Conservation (phyloP, 2,888 invertebrate species). For the Oxyteleia sp. region DNA sequence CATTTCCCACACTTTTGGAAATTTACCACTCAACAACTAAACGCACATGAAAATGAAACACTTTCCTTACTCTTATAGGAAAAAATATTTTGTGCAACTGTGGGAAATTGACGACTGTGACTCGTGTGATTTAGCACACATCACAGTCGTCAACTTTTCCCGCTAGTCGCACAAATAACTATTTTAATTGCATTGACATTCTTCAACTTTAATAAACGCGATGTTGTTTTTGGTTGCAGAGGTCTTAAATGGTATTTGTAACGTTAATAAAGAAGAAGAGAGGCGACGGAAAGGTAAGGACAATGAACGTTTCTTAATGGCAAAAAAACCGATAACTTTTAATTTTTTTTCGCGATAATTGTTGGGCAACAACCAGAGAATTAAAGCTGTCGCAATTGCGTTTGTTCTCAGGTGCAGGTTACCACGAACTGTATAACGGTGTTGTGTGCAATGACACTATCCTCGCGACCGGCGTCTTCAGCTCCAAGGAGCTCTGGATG, state of each 20-base stretch:
- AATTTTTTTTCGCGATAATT: background rate
- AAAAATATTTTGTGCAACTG: too few species aligned
- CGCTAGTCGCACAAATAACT: too few species aligned
- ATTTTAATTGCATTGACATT: constrained; percentile 49
- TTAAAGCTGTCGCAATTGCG: constrained; percentile 81
- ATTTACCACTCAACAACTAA: too few species aligned
- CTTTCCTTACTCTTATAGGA: too few species aligned
- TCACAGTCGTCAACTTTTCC: too few species aligned
- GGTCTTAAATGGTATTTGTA: constrained; percentile 87
- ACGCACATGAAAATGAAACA: too few species aligned
- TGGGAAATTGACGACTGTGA: too few species aligned
- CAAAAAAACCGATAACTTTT: background rate
- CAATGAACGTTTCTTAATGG: constrained; percentile 23
- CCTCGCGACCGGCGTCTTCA: constrained; percentile 99
- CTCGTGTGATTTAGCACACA: too few species aligned
- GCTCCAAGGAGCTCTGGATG: constrained; percentile 99
- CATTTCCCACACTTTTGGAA: too few species aligned
- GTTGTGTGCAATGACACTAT: constrained; percentile 99
- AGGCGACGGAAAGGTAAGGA: constrained; percentile 87
- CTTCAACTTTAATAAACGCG: constrained; percentile 30
- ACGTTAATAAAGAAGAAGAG: constrained; percentile 86
- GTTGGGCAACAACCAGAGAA: constrained; percentile 29
- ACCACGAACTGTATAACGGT: constrained; percentile 98
- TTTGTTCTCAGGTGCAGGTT: constrained; percentile 88
- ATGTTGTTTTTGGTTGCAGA: constrained; percentile 83